Conservation (phyloP, 2,113 vertebrate species). For the Syngnathoides biaculeatus region DNA sequence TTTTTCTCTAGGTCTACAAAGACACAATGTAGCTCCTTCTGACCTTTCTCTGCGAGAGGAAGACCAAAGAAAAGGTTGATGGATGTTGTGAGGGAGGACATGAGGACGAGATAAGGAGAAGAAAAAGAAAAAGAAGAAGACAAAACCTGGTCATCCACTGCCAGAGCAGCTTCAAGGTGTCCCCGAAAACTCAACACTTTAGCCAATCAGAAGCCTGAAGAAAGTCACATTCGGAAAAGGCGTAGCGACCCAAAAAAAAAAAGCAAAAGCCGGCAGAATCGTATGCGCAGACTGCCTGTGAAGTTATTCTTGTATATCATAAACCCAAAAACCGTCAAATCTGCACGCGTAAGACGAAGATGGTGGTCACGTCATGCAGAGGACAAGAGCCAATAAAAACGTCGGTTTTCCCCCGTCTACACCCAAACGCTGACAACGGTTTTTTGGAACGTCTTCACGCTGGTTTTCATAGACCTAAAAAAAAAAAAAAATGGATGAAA, state of each 20-base stretch:
- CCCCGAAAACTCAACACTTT: neutral
- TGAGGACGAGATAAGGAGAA: too few relatives aligned
- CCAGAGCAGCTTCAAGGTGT: neutral
- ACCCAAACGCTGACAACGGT: slow-evolving; percentile 7
- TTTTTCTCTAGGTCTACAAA: too few relatives aligned
- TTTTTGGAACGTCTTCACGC: slow-evolving; percentile 6
- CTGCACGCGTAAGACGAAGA: neutral
- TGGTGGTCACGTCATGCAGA: neutral
- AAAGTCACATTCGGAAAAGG: neutral
- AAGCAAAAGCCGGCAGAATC: neutral
- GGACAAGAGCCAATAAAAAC: neutral
- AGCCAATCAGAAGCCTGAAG: neutral
- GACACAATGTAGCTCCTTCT: too few relatives aligned
- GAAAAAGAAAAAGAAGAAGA: too few relatives aligned
- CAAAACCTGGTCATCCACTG: neutral
- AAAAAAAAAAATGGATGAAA: slow-evolving; percentile 4
- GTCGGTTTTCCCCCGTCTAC: slow-evolving; percentile 3
- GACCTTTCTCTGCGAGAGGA: too few relatives aligned
- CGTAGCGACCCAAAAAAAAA: neutral
- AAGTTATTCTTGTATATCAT: neutral
- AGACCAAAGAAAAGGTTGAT: too few relatives aligned
- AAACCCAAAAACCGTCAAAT: neutral
- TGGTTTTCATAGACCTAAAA: slow-evolving; percentile 2
- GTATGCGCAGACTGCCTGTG: neutral
- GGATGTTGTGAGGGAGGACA: too few relatives aligned